Evolutionary conservation across 2,888 invertebrate genomes (phyloP).

Genomic region (Acanthosepion lycidas): DNA sequence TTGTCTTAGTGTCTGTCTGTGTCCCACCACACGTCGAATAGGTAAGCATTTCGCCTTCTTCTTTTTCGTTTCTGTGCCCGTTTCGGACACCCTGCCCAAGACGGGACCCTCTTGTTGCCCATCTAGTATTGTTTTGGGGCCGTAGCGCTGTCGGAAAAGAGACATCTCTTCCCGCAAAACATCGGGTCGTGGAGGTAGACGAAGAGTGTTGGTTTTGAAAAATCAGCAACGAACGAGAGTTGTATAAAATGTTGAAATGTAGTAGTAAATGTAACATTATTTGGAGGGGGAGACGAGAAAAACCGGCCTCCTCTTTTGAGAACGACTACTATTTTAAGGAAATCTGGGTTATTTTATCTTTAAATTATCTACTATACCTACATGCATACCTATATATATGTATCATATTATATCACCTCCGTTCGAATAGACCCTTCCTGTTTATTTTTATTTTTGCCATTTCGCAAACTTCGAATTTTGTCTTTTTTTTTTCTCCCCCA

Average conservation of each 20-base stretch:
- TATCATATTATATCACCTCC: background rate
- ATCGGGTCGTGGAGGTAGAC: background rate
- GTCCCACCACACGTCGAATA: slow-evolving; percentile 45
- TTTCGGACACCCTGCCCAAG: slow-evolving; percentile 21
- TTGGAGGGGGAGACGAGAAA: slow-evolving; percentile 11
- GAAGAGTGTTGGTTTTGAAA: background rate
- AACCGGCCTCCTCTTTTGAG: slow-evolving; percentile 33
- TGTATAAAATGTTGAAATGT: slow-evolving; percentile 14
- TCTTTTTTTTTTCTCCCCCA: background rate
- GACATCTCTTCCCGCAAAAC: background rate
- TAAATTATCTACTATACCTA: background rate
- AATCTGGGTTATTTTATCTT: background rate
- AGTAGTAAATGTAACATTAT: background rate
- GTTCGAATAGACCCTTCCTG: background rate
- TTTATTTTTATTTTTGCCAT: background rate
- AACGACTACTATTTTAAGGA: slow-evolving; percentile 1
- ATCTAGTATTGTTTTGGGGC: background rate
- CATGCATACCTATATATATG: background rate
- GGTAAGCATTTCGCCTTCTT: slow-evolving; percentile 42
- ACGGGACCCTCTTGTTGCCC: background rate
- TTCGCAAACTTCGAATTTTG: too few relatives aligned
- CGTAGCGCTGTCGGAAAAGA: background rate
- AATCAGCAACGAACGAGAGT: too few relatives aligned
- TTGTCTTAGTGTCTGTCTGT: slow-evolving; percentile 47
- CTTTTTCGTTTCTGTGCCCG: background rate